Percentiles rank a stretch among this genome's conserved stretches.
These are phyloP conservation scores for Lamprotornis superbus DNA, from an alignment of 2,113 vertebrate species.

Conservation along the genomic window DNA sequence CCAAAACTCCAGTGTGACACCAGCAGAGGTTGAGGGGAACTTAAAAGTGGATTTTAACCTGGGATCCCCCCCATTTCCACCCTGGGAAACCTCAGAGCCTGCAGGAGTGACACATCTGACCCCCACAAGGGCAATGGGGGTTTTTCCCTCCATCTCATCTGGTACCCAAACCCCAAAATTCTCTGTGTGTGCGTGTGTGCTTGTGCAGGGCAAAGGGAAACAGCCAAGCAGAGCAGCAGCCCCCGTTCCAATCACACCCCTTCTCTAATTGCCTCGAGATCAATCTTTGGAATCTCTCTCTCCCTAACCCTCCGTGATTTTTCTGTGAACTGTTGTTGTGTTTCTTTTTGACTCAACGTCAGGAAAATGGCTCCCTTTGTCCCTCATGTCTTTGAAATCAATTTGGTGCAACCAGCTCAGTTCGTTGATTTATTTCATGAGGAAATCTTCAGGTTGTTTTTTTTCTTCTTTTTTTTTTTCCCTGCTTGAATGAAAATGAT, in stretches of 20 bases:
- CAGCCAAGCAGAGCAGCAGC: not conserved
- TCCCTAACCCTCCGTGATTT: not conserved
- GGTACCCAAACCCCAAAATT: not conserved
- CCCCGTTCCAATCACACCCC: not conserved
- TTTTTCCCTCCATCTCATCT: rapidly evolving
- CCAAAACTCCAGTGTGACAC: rapidly evolving
- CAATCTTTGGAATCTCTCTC: not conserved
- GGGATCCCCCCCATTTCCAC: not conserved
- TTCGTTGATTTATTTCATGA: not conserved
- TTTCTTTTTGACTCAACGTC: not conserved
- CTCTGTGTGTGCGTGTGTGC: rapidly evolving
- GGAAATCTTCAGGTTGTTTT: not conserved
- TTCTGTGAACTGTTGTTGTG: conserved; percentile 8
- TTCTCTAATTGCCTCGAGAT: not conserved
- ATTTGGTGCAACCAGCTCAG: not conserved
- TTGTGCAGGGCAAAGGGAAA: not conserved
- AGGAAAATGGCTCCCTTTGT: conserved; percentile 32
- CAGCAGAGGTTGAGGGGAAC: not conserved
- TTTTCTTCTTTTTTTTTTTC: not conserved
- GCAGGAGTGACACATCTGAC: not conserved
- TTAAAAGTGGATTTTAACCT: not conserved
- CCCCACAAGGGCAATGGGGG: not conserved
- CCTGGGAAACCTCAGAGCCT: rapidly evolving
- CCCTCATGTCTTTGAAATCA: conserved; percentile 1
- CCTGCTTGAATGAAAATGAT: conserved; percentile 32